phyloP scores from a whole-genome alignment of 2,113 vertebrate species.

The Gasterosteus nipponicus region DNA sequence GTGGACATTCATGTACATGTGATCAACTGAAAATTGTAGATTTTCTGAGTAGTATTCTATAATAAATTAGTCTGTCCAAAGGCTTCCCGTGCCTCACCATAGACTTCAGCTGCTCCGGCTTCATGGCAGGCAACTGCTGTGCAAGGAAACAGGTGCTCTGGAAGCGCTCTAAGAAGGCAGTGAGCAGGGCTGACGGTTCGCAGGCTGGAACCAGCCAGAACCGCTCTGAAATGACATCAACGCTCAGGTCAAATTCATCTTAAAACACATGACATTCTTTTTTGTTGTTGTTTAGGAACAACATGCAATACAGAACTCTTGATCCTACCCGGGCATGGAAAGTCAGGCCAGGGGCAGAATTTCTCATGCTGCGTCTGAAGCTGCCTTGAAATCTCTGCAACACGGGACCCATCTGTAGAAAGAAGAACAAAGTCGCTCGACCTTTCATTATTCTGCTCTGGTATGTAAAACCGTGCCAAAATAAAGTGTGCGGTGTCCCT shows the following conservation, averaged over 20 bases:
- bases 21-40: neutral
- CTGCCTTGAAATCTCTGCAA: constrained; percentile 85
- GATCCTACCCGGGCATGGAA: constrained; percentile 91
- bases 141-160: constrained; percentile 87
- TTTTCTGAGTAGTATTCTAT: neutral
- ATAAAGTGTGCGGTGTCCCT: neutral
- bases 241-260: neutral
- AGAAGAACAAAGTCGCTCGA: neutral
- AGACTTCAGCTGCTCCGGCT: constrained; percentile 86
- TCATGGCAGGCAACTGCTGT: constrained; percentile 91
- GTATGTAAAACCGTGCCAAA: constrained; percentile 10
- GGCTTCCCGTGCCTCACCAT: constrained; percentile 82
- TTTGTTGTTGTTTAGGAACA: neutral
- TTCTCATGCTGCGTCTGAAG: constrained; percentile 91
- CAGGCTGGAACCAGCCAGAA: constrained; percentile 88
- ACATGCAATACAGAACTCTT: neutral
- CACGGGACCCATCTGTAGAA: constrained; percentile 87
- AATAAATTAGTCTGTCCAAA: neutral
- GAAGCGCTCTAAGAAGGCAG: constrained; percentile 88
- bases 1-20: neutral
- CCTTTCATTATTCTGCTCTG: neutral
- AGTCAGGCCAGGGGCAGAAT: constrained; percentile 97
- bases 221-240: constrained; percentile 80
- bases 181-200: constrained; percentile 86
- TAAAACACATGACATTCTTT: neutral